Conservation (phyloP, 2,113 vertebrate genomes). For the Bungarus multicinctus region DNA sequence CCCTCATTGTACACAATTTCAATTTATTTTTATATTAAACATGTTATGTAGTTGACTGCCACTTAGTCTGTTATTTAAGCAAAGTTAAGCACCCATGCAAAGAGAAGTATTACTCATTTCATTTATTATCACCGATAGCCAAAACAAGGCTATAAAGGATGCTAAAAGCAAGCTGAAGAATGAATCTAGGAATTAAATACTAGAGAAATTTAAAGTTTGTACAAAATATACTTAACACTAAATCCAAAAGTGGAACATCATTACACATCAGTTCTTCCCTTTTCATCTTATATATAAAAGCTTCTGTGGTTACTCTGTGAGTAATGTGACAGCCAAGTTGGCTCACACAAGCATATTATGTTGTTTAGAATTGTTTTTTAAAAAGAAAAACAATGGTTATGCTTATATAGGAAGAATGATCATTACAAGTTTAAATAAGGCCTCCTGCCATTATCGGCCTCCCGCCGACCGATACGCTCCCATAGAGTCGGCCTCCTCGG, state of each 20-base stretch:
- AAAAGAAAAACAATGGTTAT: background rate
- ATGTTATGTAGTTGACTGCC: background rate
- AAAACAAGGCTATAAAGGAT: background rate
- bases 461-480: too few relatives aligned
- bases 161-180: background rate
- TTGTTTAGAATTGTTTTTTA: background rate
- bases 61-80: background rate
- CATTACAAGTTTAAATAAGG: background rate
- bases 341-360: background rate
- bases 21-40: background rate
- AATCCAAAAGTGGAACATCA: background rate
- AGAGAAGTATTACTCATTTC: background rate
- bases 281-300: background rate
- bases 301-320: background rate
- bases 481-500: too few relatives aligned
- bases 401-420: background rate
- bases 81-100: background rate
- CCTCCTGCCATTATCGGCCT: too few relatives aligned
- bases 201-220: background rate
- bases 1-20: background rate
- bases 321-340: background rate
- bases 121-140: background rate
- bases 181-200: background rate
- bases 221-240: background rate
- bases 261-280: background rate